phyloP scores from a whole-genome alignment of 2,797 vertebrate species.

The Remorina albescens region DNA sequence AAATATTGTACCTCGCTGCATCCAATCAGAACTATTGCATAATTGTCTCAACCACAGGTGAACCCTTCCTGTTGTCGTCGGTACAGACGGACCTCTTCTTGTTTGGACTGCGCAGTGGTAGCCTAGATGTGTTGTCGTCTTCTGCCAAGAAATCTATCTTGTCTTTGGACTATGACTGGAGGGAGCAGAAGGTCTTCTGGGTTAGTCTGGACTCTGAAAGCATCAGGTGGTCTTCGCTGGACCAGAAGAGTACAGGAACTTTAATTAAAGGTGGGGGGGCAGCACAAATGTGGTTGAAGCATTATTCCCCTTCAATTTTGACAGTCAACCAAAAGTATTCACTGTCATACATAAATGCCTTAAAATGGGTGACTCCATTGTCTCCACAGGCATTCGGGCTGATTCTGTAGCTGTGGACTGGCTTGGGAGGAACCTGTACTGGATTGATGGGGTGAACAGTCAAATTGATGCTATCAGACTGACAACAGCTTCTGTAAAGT shows the following conservation, averaged over 20 bases:
- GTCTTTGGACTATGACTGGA: conserved; percentile 91
- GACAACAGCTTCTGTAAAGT: conserved; percentile 65
- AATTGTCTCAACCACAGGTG: conserved; percentile 71
- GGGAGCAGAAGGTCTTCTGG: conserved; percentile 90
- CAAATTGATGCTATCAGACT: conserved; percentile 87
- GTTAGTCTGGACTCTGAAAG: conserved; percentile 85
- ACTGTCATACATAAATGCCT: neutral
- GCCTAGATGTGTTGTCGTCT: conserved; percentile 81
- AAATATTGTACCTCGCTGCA: neutral
- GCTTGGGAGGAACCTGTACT: conserved; percentile 93
- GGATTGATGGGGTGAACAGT: conserved; percentile 87
- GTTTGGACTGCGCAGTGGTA: conserved; percentile 85
- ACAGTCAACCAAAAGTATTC: neutral
- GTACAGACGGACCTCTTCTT: conserved; percentile 87
- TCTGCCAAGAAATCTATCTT: conserved; percentile 84
- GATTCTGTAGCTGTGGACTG: conserved; percentile 93
- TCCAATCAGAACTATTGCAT: neutral
- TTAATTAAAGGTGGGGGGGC: conserved; percentile 87
- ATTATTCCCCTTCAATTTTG: no score
- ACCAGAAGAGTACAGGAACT: conserved; percentile 85
- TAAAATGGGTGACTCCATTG: no score
- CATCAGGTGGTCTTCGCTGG: conserved; percentile 89
- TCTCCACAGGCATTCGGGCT: conserved; percentile 85
- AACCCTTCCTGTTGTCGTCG: conserved; percentile 86
- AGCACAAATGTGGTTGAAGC: neutral